These are phyloP conservation scores for Laothoe populi DNA, from an alignment of 2,888 invertebrate genomes.

Conservation along the genomic window DNA sequence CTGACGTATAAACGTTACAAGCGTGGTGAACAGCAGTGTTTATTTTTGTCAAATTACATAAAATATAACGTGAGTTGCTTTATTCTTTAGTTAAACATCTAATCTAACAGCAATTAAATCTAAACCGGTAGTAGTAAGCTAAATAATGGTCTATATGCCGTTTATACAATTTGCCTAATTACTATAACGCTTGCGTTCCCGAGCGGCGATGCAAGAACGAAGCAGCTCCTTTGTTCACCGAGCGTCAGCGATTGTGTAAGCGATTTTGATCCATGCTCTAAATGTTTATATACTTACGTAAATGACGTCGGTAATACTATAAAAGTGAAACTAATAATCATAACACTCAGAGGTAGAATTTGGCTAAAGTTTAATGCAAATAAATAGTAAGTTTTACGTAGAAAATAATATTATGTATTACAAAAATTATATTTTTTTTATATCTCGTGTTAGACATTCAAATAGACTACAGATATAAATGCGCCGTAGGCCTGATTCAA, in stretches of 20 bases:
- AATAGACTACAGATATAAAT: too few relatives aligned
- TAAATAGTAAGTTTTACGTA: too few relatives aligned
- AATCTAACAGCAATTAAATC: conserved; percentile 65
- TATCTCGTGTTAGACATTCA: too few relatives aligned
- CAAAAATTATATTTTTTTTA: too few relatives aligned
- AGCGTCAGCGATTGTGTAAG: conserved; percentile 5
- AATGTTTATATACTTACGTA: too few relatives aligned
- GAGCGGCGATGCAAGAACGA: conserved; percentile 57
- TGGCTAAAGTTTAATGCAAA: neutral
- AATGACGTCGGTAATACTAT: too few relatives aligned
- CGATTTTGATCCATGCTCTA: neutral
- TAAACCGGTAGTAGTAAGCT: conserved; percentile 62
- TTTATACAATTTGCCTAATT: conserved; percentile 75
- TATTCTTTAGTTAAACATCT: conserved; percentile 46
- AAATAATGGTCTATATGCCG: conserved; percentile 64
- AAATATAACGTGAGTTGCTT: conserved; percentile 49
- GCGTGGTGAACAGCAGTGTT: conserved; percentile 37
- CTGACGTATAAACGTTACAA: too few relatives aligned
- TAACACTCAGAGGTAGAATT: neutral
- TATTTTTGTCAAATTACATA: conserved; percentile 51
- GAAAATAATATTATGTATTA: too few relatives aligned
- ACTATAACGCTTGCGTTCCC: conserved; percentile 66
- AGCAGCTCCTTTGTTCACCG: conserved; percentile 27
- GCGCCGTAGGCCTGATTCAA: too few relatives aligned
- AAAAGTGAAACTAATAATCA: neutral